Conservation (phyloP, 1,140 invertebrate genomes). For the Daktulosphaira vitifoliae region DNA sequence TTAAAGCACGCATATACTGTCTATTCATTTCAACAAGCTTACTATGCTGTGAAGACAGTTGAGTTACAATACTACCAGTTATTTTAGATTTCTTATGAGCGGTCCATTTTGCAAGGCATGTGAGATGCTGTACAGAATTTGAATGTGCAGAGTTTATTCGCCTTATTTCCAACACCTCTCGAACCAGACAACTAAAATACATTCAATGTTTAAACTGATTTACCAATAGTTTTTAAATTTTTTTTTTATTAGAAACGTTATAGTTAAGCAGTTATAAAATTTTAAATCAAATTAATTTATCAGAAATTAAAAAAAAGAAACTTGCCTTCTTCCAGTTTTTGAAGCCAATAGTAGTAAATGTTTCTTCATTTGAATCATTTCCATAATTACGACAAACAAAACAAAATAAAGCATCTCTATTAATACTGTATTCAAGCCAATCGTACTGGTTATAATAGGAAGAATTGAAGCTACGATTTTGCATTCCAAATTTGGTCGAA, state of each 20-base stretch:
- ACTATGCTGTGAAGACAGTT: neutral
- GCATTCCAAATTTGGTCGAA: neutral
- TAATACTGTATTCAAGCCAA: constrained; percentile 13
- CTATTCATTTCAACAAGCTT: neutral
- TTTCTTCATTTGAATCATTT: too few relatives aligned
- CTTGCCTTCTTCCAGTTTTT: too few relatives aligned
- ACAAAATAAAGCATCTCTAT: constrained; percentile 11
- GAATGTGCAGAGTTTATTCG: too few relatives aligned
- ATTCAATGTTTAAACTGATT: too few relatives aligned
- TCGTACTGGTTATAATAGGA: neutral
- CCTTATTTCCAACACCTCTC: too few relatives aligned
- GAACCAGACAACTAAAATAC: too few relatives aligned
- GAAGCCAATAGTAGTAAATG: too few relatives aligned
- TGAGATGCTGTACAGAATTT: neutral
- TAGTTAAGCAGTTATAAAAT: too few relatives aligned
- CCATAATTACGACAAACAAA: constrained; percentile 2
- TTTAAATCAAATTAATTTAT: too few relatives aligned
- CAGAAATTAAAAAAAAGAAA: too few relatives aligned
- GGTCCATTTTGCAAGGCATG: neutral
- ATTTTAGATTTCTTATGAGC: neutral
- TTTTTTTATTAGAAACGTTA: too few relatives aligned
- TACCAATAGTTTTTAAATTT: too few relatives aligned
- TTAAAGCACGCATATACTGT: neutral
- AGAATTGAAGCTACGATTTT: neutral
- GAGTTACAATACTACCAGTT: neutral